A percentile compares a stretch with the other conserved stretches of the same genome.
Conservation (phyloP, 2,797 vertebrate genomes). For the Euphonia xanthogaster region DNA sequence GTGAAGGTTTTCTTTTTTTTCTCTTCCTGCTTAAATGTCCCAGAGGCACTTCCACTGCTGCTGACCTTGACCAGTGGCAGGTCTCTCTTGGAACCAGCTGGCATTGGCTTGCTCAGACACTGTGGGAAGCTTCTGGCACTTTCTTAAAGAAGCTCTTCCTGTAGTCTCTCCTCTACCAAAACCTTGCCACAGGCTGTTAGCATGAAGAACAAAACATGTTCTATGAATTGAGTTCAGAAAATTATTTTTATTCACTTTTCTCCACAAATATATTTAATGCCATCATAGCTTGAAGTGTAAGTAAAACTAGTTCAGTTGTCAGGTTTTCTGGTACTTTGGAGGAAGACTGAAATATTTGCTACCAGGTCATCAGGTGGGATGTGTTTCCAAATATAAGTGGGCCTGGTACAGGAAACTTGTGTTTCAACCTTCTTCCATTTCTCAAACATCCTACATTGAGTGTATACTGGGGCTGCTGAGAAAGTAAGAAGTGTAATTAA, state of each 20-base stretch:
- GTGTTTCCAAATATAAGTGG: background rate
- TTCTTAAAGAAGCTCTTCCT: background rate
- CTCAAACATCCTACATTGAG: background rate
- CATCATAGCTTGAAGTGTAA: background rate
- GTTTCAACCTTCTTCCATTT: background rate
- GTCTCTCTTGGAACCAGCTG: background rate
- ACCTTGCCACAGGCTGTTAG: background rate
- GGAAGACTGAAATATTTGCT: background rate
- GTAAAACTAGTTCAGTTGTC: background rate
- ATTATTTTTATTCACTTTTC: background rate
- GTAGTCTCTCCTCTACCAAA: background rate
- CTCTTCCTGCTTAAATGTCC: background rate
- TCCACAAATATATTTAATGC: background rate
- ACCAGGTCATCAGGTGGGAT: background rate
- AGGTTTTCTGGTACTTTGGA: background rate
- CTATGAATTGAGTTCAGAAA: background rate
- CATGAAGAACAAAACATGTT: background rate
- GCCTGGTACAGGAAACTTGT: background rate
- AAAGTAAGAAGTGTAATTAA: background rate
- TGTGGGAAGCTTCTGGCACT: background rate
- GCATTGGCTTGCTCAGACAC: background rate
- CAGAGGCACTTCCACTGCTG: background rate
- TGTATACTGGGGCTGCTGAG: background rate
- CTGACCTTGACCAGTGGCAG: background rate
- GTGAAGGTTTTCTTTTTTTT: background rate